Conservation (phyloP, 2,113 vertebrate species). For the Gnathonemus echidnorhynchus region DNA sequence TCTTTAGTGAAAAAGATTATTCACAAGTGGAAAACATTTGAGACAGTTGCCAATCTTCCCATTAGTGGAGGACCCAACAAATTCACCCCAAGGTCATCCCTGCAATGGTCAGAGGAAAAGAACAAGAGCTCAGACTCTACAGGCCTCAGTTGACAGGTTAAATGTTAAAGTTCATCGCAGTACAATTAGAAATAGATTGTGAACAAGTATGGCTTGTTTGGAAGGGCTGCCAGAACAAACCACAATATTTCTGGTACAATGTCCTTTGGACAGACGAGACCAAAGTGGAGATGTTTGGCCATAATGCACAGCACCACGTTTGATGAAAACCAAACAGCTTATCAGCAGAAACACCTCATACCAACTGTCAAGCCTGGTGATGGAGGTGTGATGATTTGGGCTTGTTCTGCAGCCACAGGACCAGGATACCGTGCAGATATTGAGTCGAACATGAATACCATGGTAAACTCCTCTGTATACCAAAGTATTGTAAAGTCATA, state of each 20-base stretch:
- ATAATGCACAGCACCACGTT: neutral
- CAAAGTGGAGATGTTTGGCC: neutral
- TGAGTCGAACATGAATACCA: neutral
- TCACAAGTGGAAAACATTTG: neutral
- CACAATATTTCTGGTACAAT: neutral
- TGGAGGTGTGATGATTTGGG: neutral
- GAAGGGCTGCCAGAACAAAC: neutral
- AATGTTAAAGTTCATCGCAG: neutral
- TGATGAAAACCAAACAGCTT: neutral
- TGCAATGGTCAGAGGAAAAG: neutral
- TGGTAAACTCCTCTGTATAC: neutral
- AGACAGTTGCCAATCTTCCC: neutral
- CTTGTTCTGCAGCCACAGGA: neutral
- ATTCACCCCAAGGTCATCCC: neutral
- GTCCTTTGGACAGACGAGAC: neutral
- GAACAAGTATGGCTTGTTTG: neutral
- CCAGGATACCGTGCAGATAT: neutral
- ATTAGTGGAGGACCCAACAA: neutral
- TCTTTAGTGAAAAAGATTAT: too few species aligned
- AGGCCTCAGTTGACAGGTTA: neutral
- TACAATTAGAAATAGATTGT: neutral
- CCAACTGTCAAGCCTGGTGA: too few species aligned
- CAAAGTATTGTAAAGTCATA: neutral
- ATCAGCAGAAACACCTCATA: neutral
- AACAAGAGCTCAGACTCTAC: neutral